These are phyloP conservation scores for Epicampocera succincta DNA, from an alignment of 2,888 invertebrate genomes.

Conservation along the genomic window DNA sequence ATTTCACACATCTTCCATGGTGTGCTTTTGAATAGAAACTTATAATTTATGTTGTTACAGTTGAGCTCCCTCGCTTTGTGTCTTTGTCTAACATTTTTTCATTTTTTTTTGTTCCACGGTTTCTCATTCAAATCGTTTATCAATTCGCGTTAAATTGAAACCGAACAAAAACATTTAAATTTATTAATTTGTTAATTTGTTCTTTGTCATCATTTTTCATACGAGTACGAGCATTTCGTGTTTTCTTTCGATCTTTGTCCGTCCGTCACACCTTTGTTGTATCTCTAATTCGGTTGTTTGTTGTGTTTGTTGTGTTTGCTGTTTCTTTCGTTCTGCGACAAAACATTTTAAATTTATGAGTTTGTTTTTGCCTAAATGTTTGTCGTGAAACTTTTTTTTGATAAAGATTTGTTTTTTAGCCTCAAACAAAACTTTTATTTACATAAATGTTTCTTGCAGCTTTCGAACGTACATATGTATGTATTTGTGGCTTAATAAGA, in stretches of 20 bases:
- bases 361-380: conserved; percentile 37
- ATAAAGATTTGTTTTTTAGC: conserved; percentile 8
- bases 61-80: conserved; percentile 21
- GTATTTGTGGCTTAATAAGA: conserved; percentile 2
- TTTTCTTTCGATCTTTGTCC: background rate
- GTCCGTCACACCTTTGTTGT: conserved; percentile 2
- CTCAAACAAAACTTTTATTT: conserved; percentile 18
- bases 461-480: background rate
- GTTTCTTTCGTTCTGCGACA: conserved; percentile 64
- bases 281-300: conserved; percentile 38
- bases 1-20: background rate
- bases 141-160: conserved; percentile 44
- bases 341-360: conserved; percentile 70
- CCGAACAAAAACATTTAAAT: conserved; percentile 41
- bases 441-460: conserved; percentile 13
- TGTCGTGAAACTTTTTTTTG: conserved; percentile 7
- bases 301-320: conserved; percentile 51
- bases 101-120: background rate
- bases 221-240: background rate
- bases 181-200: conserved; percentile 72
- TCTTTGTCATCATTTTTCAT: conserved; percentile 66
- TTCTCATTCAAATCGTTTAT: conserved; percentile 16
- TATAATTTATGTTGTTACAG: conserved; percentile 1
- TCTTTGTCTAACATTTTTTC: background rate
- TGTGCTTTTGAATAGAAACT: background rate